A percentile compares a stretch with the other conserved stretches of the same genome.
phyloP scores from a whole-genome alignment of 1,140 invertebrate genomes.

The Hyposmocoma kahamanoa region DNA sequence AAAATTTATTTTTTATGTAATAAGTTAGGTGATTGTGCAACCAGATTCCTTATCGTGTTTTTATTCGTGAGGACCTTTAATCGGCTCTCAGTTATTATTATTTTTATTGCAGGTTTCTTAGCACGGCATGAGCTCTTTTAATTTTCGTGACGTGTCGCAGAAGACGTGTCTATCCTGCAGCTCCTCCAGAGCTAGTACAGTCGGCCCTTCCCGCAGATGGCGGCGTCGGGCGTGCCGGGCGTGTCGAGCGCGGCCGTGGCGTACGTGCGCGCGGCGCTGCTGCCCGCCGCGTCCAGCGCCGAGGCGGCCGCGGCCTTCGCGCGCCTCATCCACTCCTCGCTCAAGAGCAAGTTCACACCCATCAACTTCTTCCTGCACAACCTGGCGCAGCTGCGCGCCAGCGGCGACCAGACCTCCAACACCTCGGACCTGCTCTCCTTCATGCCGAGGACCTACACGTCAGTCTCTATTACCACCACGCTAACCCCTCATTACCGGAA shows the following conservation, averaged over 20 bases:
- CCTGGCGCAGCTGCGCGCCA: slow-evolving; percentile 93
- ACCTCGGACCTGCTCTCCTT: slow-evolving; percentile 87
- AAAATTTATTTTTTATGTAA: no score
- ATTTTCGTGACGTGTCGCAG: no score
- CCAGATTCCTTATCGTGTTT: no score
- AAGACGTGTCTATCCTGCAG: slow-evolving; percentile 6
- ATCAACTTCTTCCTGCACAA: slow-evolving; percentile 99
- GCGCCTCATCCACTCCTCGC: slow-evolving; percentile 90
- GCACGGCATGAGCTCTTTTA: no score
- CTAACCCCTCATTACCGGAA: no score
- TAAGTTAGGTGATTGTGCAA: no score
- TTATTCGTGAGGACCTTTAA: no score
- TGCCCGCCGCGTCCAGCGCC: slow-evolving; percentile 92
- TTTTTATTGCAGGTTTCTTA: no score
- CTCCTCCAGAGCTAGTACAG: neutral
- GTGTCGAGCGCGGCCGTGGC: slow-evolving; percentile 92
- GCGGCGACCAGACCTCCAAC: slow-evolving; percentile 87
- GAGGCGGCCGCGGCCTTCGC: slow-evolving; percentile 96
- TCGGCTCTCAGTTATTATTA: no score
- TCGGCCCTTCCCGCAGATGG: slow-evolving; percentile 83
- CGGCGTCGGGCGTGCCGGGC: slow-evolving; percentile 94
- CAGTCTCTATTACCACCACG: slow-evolving; percentile 64
- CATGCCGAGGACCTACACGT: slow-evolving; percentile 95
- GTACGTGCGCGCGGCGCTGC: slow-evolving; percentile 92
- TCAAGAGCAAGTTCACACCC: slow-evolving; percentile 90